A percentile compares a stretch with the other conserved stretches of the same genome.
Conservation (phyloP, 1,140 invertebrate genomes). For the Onthophagus taurus region DNA sequence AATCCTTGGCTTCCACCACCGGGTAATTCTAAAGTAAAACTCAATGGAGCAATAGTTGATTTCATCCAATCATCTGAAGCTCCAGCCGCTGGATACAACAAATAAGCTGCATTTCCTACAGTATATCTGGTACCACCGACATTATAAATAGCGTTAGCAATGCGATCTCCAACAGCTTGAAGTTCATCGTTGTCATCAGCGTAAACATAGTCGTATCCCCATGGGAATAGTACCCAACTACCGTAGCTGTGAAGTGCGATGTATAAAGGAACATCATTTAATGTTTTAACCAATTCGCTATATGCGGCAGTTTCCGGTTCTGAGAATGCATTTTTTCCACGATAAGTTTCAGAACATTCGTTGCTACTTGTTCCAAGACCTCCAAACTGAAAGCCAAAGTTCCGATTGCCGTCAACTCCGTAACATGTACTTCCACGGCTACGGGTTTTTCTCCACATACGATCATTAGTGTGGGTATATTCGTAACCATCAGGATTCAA, state of each 20-base stretch:
- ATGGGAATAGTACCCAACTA: constrained; percentile 58
- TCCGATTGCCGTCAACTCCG: constrained; percentile 60
- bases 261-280: constrained; percentile 50
- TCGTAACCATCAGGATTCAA: constrained; percentile 67
- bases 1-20: constrained; percentile 53
- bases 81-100: constrained; percentile 46
- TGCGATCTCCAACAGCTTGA: not conserved
- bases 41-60: constrained; percentile 46
- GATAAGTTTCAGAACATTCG: constrained; percentile 59
- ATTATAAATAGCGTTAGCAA: constrained; percentile 46
- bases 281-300: constrained; percentile 38
- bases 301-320: constrained; percentile 60
- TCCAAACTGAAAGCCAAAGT: constrained; percentile 60
- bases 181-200: not conserved
- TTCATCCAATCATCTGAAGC: constrained; percentile 58
- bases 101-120: constrained; percentile 61
- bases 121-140: constrained; percentile 57
- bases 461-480: constrained; percentile 47
- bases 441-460: constrained; percentile 62
- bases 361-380: constrained; percentile 49
- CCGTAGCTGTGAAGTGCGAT: constrained; percentile 66
- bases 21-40: constrained; percentile 58
- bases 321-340: constrained; percentile 56
- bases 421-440: constrained; percentile 41
- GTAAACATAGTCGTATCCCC: constrained; percentile 43